A percentile compares a stretch with the other conserved stretches of the same genome.
These are phyloP conservation scores for Ophion costatus DNA, from an alignment of 2,888 invertebrate species.

Conservation along the genomic window DNA sequence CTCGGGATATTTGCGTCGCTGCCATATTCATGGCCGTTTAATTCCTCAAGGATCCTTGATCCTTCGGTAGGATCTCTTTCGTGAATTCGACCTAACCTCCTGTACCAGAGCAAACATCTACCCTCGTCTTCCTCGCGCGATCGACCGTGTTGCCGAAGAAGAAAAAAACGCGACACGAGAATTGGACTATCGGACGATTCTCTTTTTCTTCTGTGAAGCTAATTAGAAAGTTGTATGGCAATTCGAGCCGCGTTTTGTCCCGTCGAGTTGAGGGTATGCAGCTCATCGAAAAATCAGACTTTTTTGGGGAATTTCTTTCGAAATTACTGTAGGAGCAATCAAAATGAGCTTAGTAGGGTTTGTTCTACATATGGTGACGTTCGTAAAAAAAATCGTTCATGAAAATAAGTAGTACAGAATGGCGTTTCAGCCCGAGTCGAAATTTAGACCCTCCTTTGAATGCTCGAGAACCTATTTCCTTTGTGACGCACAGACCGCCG, in stretches of 20 bases:
- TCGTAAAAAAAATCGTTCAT: no score
- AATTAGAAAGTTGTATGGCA: neutral
- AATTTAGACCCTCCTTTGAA: no score
- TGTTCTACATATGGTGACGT: no score
- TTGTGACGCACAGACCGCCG: no score
- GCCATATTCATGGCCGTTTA: slow-evolving; percentile 80
- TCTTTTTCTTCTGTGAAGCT: neutral
- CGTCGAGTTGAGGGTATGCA: no score
- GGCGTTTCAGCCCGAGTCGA: no score
- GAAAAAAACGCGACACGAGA: neutral
- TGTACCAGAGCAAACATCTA: slow-evolving; percentile 22
- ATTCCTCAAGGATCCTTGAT: slow-evolving; percentile 71
- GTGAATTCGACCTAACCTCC: slow-evolving; percentile 24
- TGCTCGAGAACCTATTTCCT: no score
- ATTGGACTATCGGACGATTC: neutral
- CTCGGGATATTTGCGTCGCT: slow-evolving; percentile 75
- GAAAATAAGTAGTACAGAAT: no score
- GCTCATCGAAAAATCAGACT: no score
- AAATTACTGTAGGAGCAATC: no score
- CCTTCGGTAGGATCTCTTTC: slow-evolving; percentile 43
- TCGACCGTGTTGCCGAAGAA: neutral
- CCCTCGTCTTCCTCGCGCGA: slow-evolving; percentile 7
- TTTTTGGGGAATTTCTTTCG: no score
- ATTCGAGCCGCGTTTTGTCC: neutral
- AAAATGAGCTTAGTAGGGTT: no score